Conservation (phyloP, 2,888 invertebrate species). For the Leptinotarsa juncta region DNA sequence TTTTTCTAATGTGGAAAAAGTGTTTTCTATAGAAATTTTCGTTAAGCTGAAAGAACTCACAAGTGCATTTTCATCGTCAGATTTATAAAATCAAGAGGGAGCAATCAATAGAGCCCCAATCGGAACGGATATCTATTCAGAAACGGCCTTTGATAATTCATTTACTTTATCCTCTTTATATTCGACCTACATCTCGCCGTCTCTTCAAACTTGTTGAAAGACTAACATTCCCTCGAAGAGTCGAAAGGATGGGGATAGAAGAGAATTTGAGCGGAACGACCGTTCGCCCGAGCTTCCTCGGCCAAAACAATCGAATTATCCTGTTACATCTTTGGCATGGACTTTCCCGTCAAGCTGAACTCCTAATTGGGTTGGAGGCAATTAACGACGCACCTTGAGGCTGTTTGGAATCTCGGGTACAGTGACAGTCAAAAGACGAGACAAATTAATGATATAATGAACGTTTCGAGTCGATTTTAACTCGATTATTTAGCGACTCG, state of each 20-base stretch:
- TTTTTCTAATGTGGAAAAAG: too few species aligned
- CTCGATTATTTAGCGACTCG: constrained; percentile 18
- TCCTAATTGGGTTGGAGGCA: constrained; percentile 48
- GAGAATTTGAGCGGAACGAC: neutral
- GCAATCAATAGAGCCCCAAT: neutral
- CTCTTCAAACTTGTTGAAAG: neutral
- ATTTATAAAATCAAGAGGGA: neutral
- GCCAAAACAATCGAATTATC: constrained; percentile 20
- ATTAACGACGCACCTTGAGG: constrained; percentile 41
- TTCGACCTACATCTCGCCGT: neutral
- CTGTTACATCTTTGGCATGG: constrained; percentile 10
- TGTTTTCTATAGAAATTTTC: too few species aligned
- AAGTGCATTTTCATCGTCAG: too few species aligned
- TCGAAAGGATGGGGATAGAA: neutral
- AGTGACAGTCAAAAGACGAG: constrained; percentile 31
- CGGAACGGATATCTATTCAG: neutral
- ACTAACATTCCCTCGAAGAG: neutral
- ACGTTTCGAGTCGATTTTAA: constrained; percentile 26
- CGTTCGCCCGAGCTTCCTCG: neutral
- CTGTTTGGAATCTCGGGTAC: constrained; percentile 24
- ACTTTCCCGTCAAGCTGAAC: constrained; percentile 20
- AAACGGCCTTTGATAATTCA: neutral
- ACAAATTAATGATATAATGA: constrained; percentile 36
- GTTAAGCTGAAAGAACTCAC: too few species aligned
- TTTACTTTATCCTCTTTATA: constrained; percentile 2